Conservation (phyloP, 2,113 vertebrate species). For the Labeo rohita region DNA sequence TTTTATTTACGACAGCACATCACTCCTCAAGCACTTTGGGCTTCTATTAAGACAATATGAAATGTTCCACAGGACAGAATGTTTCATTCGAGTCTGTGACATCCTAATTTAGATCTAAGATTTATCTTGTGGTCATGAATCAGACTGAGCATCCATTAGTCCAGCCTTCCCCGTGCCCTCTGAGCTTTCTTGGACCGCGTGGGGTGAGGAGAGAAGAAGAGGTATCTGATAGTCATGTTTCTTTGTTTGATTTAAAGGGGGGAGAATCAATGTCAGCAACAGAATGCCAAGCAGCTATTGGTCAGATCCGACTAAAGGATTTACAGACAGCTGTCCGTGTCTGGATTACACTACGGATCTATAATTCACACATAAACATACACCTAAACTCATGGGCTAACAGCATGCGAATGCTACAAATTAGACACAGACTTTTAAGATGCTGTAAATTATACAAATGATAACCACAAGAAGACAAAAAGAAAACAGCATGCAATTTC, state of each 20-base stretch:
- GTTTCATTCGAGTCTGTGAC: slow-evolving; percentile 11
- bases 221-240: slow-evolving; percentile 14
- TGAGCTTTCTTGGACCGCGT: background rate
- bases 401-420: slow-evolving; percentile 22
- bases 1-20: background rate
- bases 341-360: slow-evolving; percentile 45
- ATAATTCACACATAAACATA: slow-evolving; percentile 22
- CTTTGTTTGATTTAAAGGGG: slow-evolving; percentile 40
- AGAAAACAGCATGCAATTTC: background rate
- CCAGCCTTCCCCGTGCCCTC: background rate
- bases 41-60: background rate
- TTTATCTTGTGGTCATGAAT: slow-evolving; percentile 36
- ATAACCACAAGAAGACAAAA: background rate
- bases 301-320: slow-evolving; percentile 35
- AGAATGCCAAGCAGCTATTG: slow-evolving; percentile 41
- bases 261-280: slow-evolving; percentile 45
- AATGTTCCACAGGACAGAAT: slow-evolving; percentile 32
- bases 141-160: slow-evolving; percentile 15
- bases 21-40: background rate
- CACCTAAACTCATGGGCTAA: background rate
- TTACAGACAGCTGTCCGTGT: slow-evolving; percentile 49
- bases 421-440: background rate
- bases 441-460: background rate
- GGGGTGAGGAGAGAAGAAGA: background rate
- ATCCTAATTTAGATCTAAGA: background rate